These are phyloP conservation scores for Galeruca laticollis DNA, from an alignment of 2,888 invertebrate species.

Conservation along the genomic window DNA sequence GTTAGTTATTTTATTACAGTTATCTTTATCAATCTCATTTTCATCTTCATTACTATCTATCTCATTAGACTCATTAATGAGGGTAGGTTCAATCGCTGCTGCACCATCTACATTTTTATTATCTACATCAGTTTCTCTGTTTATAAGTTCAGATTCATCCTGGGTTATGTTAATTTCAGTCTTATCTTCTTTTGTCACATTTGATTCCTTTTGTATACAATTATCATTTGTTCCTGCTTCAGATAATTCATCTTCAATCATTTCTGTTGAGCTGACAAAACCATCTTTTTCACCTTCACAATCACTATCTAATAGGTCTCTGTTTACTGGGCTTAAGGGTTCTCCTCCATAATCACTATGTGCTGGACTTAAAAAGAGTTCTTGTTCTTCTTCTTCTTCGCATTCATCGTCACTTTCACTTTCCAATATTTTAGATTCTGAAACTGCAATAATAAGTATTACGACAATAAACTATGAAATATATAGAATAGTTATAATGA, in stretches of 20 bases:
- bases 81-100: background rate
- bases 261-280: background rate
- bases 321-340: slow-evolving; percentile 37
- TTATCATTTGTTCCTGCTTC: slow-evolving; percentile 12
- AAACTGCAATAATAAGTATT: background rate
- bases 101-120: background rate
- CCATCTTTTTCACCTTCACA: slow-evolving; percentile 28
- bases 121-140: background rate
- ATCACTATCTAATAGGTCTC: slow-evolving; percentile 33
- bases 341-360: slow-evolving; percentile 41
- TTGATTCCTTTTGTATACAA: slow-evolving; percentile 2
- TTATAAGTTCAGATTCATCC: slow-evolving; percentile 6
- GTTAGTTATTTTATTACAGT: background rate
- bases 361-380: slow-evolving; percentile 36
- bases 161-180: background rate
- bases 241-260: background rate
- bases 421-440: slow-evolving; percentile 21
- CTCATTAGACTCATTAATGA: background rate
- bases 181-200: background rate
- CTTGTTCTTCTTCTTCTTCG: slow-evolving; percentile 35
- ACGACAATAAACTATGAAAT: no score
- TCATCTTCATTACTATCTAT: background rate
- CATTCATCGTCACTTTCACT: slow-evolving; percentile 42
- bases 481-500: no score
- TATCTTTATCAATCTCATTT: slow-evolving; percentile 17